Conservation (phyloP, 2,113 vertebrate genomes). For the Muscicapa adusta region DNA sequence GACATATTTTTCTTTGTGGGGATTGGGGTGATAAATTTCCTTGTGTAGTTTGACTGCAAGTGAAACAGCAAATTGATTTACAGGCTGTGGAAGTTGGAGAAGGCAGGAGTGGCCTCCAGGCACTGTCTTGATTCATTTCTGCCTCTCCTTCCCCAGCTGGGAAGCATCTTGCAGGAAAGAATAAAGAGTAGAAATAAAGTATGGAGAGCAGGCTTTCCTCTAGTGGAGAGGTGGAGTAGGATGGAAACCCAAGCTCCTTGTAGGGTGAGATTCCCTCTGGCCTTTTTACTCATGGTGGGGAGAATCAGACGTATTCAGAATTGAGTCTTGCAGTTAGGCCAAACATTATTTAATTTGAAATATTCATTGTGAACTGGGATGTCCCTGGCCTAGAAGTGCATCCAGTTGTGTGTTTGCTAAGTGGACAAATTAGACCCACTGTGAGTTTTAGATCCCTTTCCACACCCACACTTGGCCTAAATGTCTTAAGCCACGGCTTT, state of each 20-base stretch:
- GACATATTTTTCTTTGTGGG: not conserved
- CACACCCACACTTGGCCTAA: rapidly evolving
- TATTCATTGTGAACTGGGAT: not conserved
- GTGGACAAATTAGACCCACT: not conserved
- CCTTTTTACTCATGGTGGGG: not conserved
- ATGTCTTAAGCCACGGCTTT: not conserved
- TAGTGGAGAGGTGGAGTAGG: not conserved
- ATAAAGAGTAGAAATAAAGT: not conserved
- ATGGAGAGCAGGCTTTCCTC: not conserved
- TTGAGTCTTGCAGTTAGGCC: not conserved
- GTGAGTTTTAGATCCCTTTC: not conserved
- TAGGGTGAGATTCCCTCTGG: not conserved
- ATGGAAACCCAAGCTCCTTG: not conserved
- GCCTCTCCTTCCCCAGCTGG: not conserved
- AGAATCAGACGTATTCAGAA: not conserved
- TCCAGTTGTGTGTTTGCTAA: not conserved
- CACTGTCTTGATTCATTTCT: not conserved
- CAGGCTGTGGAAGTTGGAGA: not conserved
- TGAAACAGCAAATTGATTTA: not conserved
- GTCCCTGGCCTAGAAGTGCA: not conserved
- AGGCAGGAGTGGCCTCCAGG: not conserved
- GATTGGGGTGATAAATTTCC: not conserved
- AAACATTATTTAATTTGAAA: not conserved
- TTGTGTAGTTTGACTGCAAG: not conserved
- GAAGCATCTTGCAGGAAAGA: not conserved